Evolutionary conservation across 2,113 vertebrate species (phyloP), one percentile per base, ranked within the genome.

Genomic region (Aegypius monachus): DNA sequence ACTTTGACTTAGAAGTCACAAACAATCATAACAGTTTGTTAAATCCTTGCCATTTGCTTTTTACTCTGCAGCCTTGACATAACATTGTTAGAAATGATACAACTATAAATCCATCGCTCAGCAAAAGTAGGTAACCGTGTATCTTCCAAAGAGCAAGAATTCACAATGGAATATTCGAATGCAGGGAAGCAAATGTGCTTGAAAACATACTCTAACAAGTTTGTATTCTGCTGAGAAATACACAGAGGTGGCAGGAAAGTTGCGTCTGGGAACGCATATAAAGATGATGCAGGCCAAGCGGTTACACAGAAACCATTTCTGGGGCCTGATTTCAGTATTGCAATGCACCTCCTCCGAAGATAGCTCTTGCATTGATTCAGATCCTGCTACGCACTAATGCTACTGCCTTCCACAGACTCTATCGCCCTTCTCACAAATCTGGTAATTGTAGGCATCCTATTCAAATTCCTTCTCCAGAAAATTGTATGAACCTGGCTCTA

Each of bases 1-100:
- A 86, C 65, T 89, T 59, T 53, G 52, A 53, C 67, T 90, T 59
- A 36, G 83, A 94, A 95, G 68, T 91, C 75, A 66, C 75, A 89
- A 96, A 71, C n/a, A 95, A 84, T 90, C 75, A 29, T 23, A 48
- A 23, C 31, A 88, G 38, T 90, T 91, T 92, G 43, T 50, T 81
- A 79, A 82, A 65, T 81, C 47, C 32, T 53, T 81, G 61, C 40
- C 36, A n/a, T 85, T 88, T 88, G 58, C 59, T 67, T 68, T 95
- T 88, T 36, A n/a, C 43, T 56, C 71, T 26, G 36, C 10, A 78
- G 78, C 47, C 29, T 59, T 78, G 59, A 83, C 43, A 40, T 29
- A 63, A 66, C 23, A 81, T 67, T 9, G 8, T n/a, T 81, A 92
- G 72, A 71, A 88, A 62, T 21, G 38, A 84, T 59, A 73, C 6